A percentile compares a stretch with the other conserved stretches of the same genome.
Conservation (phyloP, 2,888 invertebrate species). For the Listrodromus nycthemerus region DNA sequence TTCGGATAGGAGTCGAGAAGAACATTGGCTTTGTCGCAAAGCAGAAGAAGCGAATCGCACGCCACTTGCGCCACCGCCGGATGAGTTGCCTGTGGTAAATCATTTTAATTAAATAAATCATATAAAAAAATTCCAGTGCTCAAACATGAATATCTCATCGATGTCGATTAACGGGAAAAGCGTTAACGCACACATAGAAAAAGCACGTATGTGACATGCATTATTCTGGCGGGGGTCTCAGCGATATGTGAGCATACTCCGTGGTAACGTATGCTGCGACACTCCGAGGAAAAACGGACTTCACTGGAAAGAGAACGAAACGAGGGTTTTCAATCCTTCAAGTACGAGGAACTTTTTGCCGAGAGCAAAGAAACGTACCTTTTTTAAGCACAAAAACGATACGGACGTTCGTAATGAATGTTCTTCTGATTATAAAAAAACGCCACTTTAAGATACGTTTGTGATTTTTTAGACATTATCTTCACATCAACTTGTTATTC, state of each 20-base stretch:
- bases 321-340: not conserved
- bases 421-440: too few species aligned
- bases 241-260: slow-evolving; percentile 47
- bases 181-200: slow-evolving; percentile 38
- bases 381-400: too few species aligned
- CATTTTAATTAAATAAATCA: not conserved
- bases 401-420: too few species aligned
- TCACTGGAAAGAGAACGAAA: slow-evolving; percentile 70
- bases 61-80: slow-evolving; percentile 92
- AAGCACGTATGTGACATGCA: slow-evolving; percentile 17
- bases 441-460: too few species aligned
- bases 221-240: slow-evolving; percentile 4
- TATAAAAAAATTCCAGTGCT: not conserved
- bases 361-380: not conserved
- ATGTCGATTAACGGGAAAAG: slow-evolving; percentile 47
- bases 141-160: not conserved
- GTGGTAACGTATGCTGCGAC: slow-evolving; percentile 69
- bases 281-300: slow-evolving; percentile 69
- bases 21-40: slow-evolving; percentile 92
- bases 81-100: slow-evolving; percentile 79
- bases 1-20: slow-evolving; percentile 91
- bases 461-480: too few species aligned
- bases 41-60: slow-evolving; percentile 91
- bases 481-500: too few species aligned
- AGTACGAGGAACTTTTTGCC: too few species aligned